These are phyloP conservation scores for Melanogrammus aeglefinus DNA, from an alignment of 2,797 vertebrate species.

Conservation along the genomic window DNA sequence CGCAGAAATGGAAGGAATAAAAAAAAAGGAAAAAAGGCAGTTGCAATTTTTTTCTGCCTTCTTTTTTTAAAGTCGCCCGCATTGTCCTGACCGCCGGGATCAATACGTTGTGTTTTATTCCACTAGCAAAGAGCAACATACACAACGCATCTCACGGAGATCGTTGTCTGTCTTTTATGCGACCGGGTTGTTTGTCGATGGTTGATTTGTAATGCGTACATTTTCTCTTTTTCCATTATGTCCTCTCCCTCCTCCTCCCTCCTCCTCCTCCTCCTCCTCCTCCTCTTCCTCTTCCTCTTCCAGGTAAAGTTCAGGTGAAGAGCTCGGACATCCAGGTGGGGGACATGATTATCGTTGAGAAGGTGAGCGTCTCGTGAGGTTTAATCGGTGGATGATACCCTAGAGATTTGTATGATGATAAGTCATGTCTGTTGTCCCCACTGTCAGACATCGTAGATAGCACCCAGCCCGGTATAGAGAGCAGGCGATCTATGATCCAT, in stretches of 20 bases:
- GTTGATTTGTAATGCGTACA: not conserved
- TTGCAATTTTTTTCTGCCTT: slow-evolving; percentile 34
- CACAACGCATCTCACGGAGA: slow-evolving; percentile 3
- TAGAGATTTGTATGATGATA: not conserved
- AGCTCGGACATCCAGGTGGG: slow-evolving; percentile 99
- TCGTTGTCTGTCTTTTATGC: slow-evolving; percentile 5
- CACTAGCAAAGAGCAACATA: slow-evolving; percentile 21
- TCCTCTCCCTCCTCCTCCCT: too few relatives aligned
- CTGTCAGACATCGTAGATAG: not conserved
- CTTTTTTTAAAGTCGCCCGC: slow-evolving; percentile 14
- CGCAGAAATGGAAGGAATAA: slow-evolving; percentile 29
- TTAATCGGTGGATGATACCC: not conserved
- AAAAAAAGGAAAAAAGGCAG: slow-evolving; percentile 23
- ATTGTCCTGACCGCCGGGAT: slow-evolving; percentile 25
- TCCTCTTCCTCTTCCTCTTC: not conserved
- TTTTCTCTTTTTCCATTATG: not conserved
- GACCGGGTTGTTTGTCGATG: not conserved
- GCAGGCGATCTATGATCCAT: not conserved
- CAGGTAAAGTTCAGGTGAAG: slow-evolving; percentile 93
- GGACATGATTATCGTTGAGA: slow-evolving; percentile 97
- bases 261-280: too few relatives aligned
- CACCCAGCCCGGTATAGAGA: not conserved
- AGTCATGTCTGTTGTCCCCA: not conserved
- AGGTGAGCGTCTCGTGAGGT: slow-evolving; percentile 73
- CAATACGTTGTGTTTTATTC: slow-evolving; percentile 39